These are phyloP conservation scores for Nesoenas mayeri DNA, from an alignment of 2,113 vertebrate species.

Conservation along the genomic window DNA sequence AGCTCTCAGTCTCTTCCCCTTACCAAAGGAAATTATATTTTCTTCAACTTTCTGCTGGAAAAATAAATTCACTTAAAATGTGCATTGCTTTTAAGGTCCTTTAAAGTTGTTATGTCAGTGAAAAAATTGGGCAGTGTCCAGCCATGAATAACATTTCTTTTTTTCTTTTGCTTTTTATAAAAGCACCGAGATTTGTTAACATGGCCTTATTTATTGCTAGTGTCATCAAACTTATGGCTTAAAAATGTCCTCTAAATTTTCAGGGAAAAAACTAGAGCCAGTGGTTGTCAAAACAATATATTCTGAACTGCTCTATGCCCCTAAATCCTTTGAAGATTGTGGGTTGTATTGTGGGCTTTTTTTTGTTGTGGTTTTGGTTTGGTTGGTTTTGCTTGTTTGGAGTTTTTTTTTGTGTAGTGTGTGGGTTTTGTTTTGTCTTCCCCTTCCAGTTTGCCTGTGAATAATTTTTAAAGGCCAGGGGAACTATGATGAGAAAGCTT, in stretches of 20 bases:
- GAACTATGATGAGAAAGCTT: background rate
- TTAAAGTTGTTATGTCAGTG: background rate
- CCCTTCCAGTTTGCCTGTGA: background rate
- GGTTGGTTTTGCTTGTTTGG: background rate
- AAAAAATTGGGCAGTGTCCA: background rate
- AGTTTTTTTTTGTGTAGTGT: too few relatives aligned
- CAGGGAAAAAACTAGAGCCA: background rate
- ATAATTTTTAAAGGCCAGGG: conserved; percentile 25
- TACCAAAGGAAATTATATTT: background rate
- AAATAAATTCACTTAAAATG: background rate
- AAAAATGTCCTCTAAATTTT: background rate
- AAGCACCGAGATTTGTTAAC: background rate
- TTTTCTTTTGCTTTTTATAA: background rate
- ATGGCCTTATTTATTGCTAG: background rate
- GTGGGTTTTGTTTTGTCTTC: background rate
- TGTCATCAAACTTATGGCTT: background rate
- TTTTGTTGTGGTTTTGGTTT: too few relatives aligned
- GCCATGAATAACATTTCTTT: background rate
- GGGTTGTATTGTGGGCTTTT: too few relatives aligned
- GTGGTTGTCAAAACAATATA: background rate
- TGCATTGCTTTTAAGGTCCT: background rate
- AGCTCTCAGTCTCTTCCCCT: background rate
- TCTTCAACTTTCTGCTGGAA: background rate
- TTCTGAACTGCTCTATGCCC: background rate
- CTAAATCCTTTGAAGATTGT: background rate